phyloP scores from a whole-genome alignment of 2,797 vertebrate species.

The Lerista edwardsae region DNA sequence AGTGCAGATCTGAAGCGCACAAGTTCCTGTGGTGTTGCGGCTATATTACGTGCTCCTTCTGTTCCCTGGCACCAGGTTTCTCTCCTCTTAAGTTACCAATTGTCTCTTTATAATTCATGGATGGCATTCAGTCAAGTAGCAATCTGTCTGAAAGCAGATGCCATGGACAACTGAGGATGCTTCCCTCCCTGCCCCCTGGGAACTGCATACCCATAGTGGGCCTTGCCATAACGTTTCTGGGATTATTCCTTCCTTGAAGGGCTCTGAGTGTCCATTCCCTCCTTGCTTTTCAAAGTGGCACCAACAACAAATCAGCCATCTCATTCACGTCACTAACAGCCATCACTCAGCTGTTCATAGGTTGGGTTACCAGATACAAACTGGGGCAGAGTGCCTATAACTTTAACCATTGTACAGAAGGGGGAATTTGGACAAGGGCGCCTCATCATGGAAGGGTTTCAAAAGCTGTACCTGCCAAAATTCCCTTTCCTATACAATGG shows the following conservation, averaged over 20 bases:
- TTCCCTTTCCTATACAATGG: too few species aligned
- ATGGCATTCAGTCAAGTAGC: background rate
- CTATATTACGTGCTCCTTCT: background rate
- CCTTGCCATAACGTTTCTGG: background rate
- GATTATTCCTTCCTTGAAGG: background rate
- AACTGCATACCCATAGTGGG: background rate
- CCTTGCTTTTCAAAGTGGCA: conserved; percentile 3
- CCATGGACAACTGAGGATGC: background rate
- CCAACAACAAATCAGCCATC: background rate
- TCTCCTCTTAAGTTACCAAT: conserved; percentile 9
- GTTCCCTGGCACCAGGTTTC: background rate
- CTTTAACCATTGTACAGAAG: too few species aligned
- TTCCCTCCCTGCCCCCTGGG: background rate
- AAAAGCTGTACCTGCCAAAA: too few species aligned
- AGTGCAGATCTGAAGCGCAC: background rate
- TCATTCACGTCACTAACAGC: background rate
- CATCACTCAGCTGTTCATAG: background rate
- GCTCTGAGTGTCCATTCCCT: background rate
- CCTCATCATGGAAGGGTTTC: too few species aligned
- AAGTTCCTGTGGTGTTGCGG: background rate
- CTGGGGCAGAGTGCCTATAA: too few species aligned
- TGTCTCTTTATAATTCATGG: conserved; percentile 13
- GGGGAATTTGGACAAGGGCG: too few species aligned
- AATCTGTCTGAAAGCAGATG: background rate
- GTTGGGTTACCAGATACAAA: too few species aligned